phyloP scores from a whole-genome alignment of 2,888 invertebrate genomes.

The Ichneumoninae sp. region DNA sequence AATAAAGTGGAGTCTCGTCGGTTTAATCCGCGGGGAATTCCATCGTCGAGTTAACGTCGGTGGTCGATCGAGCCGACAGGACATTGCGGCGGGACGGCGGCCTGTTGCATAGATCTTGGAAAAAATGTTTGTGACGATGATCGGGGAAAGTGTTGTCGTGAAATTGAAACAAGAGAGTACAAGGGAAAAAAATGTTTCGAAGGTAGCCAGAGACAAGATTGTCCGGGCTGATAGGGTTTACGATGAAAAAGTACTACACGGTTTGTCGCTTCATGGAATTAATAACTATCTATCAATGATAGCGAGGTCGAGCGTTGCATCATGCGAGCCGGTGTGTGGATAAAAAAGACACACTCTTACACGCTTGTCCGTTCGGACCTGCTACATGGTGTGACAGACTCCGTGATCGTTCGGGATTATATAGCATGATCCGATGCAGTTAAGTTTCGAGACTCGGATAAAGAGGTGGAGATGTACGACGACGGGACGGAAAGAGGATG shows the following conservation, averaged over 20 bases:
- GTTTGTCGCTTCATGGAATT: background rate
- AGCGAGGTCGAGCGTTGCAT: background rate
- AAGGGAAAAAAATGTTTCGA: background rate
- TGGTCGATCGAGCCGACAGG: background rate
- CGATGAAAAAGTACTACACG: constrained; percentile 4
- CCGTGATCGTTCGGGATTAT: constrained; percentile 51
- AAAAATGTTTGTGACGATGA: background rate
- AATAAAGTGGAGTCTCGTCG: background rate
- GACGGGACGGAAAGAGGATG: constrained; percentile 31
- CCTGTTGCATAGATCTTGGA: background rate
- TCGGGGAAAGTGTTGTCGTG: background rate
- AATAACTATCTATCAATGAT: constrained; percentile 12
- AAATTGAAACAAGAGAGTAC: background rate
- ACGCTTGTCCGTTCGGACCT: background rate
- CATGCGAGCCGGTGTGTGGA: background rate
- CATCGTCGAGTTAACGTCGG: background rate
- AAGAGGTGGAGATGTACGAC: constrained; percentile 10
- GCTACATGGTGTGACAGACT: background rate
- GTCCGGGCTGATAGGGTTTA: background rate
- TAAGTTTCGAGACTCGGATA: constrained; percentile 73
- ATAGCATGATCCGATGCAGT: constrained; percentile 80
- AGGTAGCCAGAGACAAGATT: constrained; percentile 9
- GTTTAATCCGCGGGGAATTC: background rate
- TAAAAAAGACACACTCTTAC: background rate
- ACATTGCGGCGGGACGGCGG: background rate